Evolutionary conservation across 1,140 invertebrate species (phyloP).

Genomic region (Vanessa atalanta): DNA sequence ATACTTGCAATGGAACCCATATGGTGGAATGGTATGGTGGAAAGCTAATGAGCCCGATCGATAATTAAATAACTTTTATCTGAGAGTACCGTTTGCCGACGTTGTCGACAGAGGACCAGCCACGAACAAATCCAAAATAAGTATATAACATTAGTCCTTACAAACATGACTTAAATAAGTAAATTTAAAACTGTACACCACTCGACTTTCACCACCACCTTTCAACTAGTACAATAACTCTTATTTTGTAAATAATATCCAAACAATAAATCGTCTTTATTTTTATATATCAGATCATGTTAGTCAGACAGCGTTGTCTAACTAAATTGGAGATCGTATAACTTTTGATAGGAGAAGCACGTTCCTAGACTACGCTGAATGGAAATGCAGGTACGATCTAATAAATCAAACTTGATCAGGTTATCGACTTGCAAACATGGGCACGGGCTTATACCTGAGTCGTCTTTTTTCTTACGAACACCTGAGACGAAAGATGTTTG

Average conservation of each 20-base stretch:
- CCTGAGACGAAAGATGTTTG: slow-evolving; percentile 3
- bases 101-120: no score
- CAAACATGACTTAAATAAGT: no score
- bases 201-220: no score
- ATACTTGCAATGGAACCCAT: no score
- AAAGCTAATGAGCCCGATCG: no score
- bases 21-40: no score
- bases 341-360: slow-evolving; percentile 52
- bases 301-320: slow-evolving; percentile 32
- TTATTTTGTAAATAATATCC: slow-evolving; percentile 4
- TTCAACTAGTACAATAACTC: not conserved
- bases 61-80: no score
- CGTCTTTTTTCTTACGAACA: slow-evolving; percentile 5
- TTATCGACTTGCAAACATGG: slow-evolving; percentile 53
- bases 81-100: no score
- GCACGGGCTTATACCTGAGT: slow-evolving; percentile 19
- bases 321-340: slow-evolving; percentile 40
- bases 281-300: slow-evolving; percentile 27
- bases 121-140: no score
- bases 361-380: slow-evolving; percentile 48
- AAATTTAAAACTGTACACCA: no score
- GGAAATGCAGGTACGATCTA: slow-evolving; percentile 55
- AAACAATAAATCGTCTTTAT: slow-evolving; percentile 3
- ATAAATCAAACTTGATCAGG: slow-evolving; percentile 62
- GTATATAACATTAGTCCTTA: no score